phyloP scores from a whole-genome alignment of 2,888 invertebrate genomes.

The Drosophila siamana region DNA sequence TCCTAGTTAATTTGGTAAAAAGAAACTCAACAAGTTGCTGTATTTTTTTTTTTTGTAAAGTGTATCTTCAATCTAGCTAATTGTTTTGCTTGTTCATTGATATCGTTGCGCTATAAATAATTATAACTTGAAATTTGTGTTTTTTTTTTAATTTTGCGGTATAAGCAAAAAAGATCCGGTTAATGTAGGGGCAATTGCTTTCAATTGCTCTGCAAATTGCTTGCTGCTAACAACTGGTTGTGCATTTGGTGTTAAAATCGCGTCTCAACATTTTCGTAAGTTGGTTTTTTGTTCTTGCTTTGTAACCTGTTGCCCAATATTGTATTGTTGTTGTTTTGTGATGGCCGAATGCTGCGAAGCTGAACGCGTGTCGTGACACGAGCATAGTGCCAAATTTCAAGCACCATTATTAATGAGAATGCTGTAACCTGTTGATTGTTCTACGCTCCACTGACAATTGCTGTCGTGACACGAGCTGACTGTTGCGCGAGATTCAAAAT shows the following conservation, averaged over 20 bases:
- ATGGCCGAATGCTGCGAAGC: background rate
- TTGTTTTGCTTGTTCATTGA: slow-evolving; percentile 16
- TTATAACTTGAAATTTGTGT: background rate
- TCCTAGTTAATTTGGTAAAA: slow-evolving; percentile 16
- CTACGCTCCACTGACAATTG: slow-evolving; percentile 10
- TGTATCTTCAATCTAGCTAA: slow-evolving; percentile 16
- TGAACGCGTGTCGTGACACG: background rate
- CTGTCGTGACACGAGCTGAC: slow-evolving; percentile 8
- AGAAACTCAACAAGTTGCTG: slow-evolving; percentile 3
- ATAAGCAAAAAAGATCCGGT: slow-evolving; percentile 1
- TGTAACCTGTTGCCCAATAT: slow-evolving; percentile 24
- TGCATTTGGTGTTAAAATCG: background rate
- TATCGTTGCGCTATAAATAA: slow-evolving; percentile 18
- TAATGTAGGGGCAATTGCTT: slow-evolving; percentile 1
- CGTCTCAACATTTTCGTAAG: background rate
- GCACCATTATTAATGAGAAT: background rate
- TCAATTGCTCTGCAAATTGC: background rate
- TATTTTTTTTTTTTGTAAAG: background rate
- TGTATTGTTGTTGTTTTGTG: background rate
- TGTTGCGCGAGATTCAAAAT: background rate
- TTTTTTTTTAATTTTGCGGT: background rate
- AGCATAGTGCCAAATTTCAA: background rate
- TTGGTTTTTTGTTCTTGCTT: background rate
- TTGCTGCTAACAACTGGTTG: background rate
- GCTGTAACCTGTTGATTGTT: slow-evolving; percentile 11